Evolutionary conservation across 2,888 invertebrate species (phyloP).

Genomic region (Phania funesta): DNA sequence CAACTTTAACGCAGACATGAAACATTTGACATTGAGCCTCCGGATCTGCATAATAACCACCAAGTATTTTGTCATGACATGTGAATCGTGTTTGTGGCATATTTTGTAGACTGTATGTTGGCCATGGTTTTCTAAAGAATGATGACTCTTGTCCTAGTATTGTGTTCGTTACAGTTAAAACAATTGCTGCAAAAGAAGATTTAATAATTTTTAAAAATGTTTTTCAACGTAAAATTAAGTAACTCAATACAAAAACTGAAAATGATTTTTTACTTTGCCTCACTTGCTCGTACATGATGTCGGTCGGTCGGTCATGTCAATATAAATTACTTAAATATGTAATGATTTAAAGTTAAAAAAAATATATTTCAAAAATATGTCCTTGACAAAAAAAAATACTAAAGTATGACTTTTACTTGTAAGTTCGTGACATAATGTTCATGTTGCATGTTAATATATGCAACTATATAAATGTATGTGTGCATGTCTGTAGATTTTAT

Average conservation of each 20-base stretch:
- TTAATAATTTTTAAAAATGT: constrained; percentile 17
- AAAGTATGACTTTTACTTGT: too few relatives aligned
- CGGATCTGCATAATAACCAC: constrained; percentile 93
- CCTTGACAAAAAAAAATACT: too few relatives aligned
- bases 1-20: constrained; percentile 92
- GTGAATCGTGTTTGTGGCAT: constrained; percentile 85
- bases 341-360: not conserved
- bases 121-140: constrained; percentile 78
- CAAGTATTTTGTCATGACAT: constrained; percentile 91
- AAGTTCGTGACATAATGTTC: too few relatives aligned
- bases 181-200: constrained; percentile 69
- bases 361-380: too few relatives aligned
- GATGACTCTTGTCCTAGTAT: constrained; percentile 71
- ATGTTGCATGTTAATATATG: too few relatives aligned
- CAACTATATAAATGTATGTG: too few relatives aligned
- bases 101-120: constrained; percentile 83
- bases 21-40: constrained; percentile 94
- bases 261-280: not conserved
- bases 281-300: not conserved
- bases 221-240: constrained; percentile 32
- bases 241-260: constrained; percentile 8
- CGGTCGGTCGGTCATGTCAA: not conserved
- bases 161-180: constrained; percentile 71
- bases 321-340: not conserved
- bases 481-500: too few relatives aligned